Percentiles rank a stretch among this genome's conserved stretches.
These are phyloP conservation scores for Agonopterix arenella DNA, from an alignment of 2,888 invertebrate genomes.

Conservation along the genomic window DNA sequence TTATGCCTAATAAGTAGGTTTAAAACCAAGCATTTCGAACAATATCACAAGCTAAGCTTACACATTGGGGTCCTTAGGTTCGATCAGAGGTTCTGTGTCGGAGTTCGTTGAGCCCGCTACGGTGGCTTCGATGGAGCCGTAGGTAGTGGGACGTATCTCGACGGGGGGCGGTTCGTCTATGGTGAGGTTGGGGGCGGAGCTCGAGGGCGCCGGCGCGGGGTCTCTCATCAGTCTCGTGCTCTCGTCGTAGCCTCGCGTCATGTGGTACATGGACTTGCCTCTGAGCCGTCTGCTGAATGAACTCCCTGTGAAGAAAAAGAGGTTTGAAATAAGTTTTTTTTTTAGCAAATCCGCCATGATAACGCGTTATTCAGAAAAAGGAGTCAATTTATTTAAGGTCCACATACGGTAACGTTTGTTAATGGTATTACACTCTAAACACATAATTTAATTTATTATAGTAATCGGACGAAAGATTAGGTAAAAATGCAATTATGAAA, in stretches of 20 bases:
- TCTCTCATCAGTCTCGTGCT: constrained; percentile 63
- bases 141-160: constrained; percentile 48
- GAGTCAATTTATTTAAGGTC: too few species aligned
- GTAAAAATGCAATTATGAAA: too few species aligned
- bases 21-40: too few species aligned
- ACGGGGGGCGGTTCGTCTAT: constrained; percentile 36
- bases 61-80: constrained; percentile 38
- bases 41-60: constrained; percentile 18
- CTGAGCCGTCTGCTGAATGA: constrained; percentile 86
- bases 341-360: too few species aligned
- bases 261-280: constrained; percentile 85
- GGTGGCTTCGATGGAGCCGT: constrained; percentile 59
- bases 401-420: too few species aligned
- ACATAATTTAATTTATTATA: too few species aligned
- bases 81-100: constrained; percentile 50
- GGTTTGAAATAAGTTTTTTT: not conserved
- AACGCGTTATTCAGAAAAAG: too few species aligned
- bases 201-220: constrained; percentile 38
- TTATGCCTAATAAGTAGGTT: too few species aligned
- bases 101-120: constrained; percentile 31
- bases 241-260: constrained; percentile 82
- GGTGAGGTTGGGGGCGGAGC: constrained; percentile 52
- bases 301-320: constrained; percentile 68
- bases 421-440: too few species aligned
- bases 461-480: too few species aligned